Conservation (phyloP, 2,797 vertebrate species). For the Meda fulgida region DNA sequence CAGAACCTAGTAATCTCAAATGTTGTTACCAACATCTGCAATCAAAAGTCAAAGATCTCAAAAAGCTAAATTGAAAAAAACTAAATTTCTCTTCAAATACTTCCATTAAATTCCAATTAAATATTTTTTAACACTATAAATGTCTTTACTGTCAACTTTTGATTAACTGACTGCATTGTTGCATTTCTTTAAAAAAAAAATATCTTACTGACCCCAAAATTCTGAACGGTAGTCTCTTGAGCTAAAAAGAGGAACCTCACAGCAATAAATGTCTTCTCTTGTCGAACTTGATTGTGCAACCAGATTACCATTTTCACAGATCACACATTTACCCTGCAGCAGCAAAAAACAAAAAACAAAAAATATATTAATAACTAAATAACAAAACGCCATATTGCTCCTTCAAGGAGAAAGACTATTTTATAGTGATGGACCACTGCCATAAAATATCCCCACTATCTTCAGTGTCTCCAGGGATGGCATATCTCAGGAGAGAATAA, state of each 20-base stretch:
- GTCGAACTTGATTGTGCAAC: background rate
- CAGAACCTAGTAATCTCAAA: background rate
- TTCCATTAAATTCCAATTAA: background rate
- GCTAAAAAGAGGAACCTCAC: background rate
- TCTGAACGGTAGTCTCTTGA: background rate
- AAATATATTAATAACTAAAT: background rate
- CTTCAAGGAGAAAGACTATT: background rate
- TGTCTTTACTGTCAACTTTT: background rate
- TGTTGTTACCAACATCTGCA: too few species aligned
- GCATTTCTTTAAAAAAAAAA: background rate
- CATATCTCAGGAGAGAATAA: constrained; percentile 19
- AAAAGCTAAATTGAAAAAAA: too few species aligned
- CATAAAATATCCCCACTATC: constrained; percentile 7
- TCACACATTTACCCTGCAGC: background rate
- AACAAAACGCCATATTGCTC: background rate
- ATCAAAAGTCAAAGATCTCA: background rate
- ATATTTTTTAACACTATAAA: background rate
- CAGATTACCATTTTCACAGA: background rate
- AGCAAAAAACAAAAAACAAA: background rate
- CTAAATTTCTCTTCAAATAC: background rate
- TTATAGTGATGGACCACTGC: background rate
- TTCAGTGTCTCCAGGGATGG: constrained; percentile 7
- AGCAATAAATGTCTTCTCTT: background rate
- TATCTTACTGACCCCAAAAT: too few species aligned
- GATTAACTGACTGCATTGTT: background rate